Evolutionary conservation across 1,140 invertebrate species (phyloP).

Genomic region (Phthorimaea operculella): DNA sequence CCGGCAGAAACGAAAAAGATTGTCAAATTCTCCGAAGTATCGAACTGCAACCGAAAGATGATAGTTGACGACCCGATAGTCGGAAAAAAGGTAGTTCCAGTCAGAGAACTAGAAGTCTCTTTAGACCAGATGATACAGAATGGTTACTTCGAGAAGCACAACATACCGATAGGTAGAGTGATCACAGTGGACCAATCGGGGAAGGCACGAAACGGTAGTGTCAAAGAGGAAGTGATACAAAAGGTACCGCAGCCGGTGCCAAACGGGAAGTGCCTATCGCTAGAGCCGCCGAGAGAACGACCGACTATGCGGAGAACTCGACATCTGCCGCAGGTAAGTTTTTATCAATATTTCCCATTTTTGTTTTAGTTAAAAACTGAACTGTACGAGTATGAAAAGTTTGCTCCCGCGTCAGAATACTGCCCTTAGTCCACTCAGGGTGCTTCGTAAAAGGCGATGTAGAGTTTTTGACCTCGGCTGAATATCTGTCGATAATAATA

Average conservation of each 20-base stretch:
- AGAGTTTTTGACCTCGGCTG: too few species aligned
- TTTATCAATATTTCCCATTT: slow-evolving; percentile 3
- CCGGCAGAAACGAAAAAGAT: slow-evolving; percentile 57
- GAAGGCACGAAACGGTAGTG: too few species aligned
- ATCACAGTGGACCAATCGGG: background rate
- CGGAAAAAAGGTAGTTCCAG: slow-evolving; percentile 51
- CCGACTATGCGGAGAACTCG: slow-evolving; percentile 41
- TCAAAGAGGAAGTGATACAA: background rate
- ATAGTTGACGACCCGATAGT: slow-evolving; percentile 54
- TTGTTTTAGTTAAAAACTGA: background rate
- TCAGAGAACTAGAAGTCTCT: slow-evolving; percentile 61
- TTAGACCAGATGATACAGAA: slow-evolving; percentile 64
- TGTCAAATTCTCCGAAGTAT: slow-evolving; percentile 66
- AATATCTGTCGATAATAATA: too few species aligned
- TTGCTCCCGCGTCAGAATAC: too few species aligned
- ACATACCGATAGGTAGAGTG: slow-evolving; percentile 47
- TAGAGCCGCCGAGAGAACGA: slow-evolving; percentile 20
- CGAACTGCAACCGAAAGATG: slow-evolving; percentile 58
- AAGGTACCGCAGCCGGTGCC: slow-evolving; percentile 22
- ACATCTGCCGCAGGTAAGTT: slow-evolving; percentile 61
- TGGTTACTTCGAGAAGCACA: slow-evolving; percentile 62
- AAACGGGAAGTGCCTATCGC: slow-evolving; percentile 53
- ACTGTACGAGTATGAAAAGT: too few species aligned
- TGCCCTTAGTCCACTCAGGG: too few species aligned
- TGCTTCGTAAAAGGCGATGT: too few species aligned